Evolutionary conservation across 2,113 vertebrate species (phyloP).

Genomic region (Pitta sordida): DNA sequence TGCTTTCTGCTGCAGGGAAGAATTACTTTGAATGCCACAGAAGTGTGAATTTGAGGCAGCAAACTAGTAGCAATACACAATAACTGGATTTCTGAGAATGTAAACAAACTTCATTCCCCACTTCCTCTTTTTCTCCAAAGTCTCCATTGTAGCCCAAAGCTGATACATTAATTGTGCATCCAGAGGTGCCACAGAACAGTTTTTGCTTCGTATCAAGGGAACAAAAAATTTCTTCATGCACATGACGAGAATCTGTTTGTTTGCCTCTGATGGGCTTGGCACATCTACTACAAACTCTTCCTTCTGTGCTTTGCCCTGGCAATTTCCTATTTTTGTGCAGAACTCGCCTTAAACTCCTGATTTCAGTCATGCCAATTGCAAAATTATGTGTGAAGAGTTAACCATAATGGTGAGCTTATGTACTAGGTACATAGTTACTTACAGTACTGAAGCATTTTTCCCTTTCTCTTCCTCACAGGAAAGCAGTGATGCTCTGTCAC

Average conservation of each 20-base stretch:
- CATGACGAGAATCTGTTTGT: background rate
- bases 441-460: background rate
- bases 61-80: background rate
- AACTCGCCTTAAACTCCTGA: background rate
- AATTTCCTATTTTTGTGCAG: background rate
- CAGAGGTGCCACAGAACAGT: background rate
- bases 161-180: background rate
- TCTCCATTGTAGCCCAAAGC: background rate
- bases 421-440: background rate
- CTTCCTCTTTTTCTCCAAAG: background rate
- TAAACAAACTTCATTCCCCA: background rate
- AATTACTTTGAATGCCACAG: background rate
- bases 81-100: background rate
- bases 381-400: background rate
- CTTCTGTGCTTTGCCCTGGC: background rate
- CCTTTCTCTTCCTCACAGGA: conserved; percentile 34
- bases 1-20: background rate
- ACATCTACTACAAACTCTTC: background rate
- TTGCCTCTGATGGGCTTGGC: background rate
- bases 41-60: background rate
- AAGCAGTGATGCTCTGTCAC: background rate
- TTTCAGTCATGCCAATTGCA: background rate
- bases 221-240: background rate
- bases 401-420: background rate
- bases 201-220: background rate